Evolutionary conservation across 2,888 invertebrate genomes (phyloP).

Genomic region (Polyploca ridens): DNA sequence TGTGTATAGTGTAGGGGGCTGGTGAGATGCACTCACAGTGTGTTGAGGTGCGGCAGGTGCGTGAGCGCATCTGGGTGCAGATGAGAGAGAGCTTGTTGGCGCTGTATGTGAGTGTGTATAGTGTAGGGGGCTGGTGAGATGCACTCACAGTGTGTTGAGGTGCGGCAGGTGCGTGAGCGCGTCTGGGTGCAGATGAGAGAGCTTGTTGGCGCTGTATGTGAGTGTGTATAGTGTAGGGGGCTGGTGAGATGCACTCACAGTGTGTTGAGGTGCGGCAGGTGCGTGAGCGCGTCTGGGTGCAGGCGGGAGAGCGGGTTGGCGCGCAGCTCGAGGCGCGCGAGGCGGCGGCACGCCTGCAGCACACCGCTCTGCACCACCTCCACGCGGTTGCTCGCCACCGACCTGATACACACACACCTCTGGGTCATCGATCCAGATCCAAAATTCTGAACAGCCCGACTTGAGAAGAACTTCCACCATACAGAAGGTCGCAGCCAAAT

Average conservation of each 20-base stretch:
- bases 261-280: conserved; percentile 86
- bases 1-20: no score
- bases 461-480: no score
- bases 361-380: conserved; percentile 89
- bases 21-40: no score
- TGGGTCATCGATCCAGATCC: not conserved
- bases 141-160: no score
- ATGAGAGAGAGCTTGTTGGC: no score
- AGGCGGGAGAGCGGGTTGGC: conserved; percentile 92
- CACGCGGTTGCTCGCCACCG: conserved; percentile 93
- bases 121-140: no score
- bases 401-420: conserved; percentile 80
- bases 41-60: not conserved
- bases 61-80: not conserved
- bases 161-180: no score
- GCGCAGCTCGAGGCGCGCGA: conserved; percentile 91
- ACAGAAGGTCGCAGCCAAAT: no score
- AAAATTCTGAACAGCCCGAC: no score
- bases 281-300: conserved; percentile 88
- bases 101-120: no score
- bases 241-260: conserved; percentile 56
- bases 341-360: conserved; percentile 87
- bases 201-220: no score
- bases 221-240: not conserved
- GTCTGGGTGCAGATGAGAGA: no score